Conservation (phyloP, 2,113 vertebrate genomes). For the Elephantulus edwardii region DNA sequence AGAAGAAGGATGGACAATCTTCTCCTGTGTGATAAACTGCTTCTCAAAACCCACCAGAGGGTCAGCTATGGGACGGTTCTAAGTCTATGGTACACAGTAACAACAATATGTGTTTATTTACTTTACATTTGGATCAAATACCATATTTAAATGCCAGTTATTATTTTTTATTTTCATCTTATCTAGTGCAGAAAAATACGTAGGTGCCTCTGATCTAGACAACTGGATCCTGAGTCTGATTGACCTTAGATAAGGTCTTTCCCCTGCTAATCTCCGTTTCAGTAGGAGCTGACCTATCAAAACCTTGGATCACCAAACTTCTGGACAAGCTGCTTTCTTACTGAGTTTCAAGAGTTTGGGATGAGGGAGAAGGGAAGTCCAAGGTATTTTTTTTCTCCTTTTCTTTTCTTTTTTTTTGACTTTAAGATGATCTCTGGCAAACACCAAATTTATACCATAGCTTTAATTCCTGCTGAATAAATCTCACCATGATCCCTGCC, state of each 20-base stretch:
- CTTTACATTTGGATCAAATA: background rate
- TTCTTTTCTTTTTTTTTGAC: background rate
- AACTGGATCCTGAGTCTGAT: too few species aligned
- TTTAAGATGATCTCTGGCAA: background rate
- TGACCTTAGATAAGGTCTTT: background rate
- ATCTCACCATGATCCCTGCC: background rate
- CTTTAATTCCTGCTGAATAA: background rate
- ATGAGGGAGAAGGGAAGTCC: background rate
- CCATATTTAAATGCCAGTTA: background rate
- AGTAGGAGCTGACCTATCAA: background rate
- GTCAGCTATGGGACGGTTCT: too few species aligned
- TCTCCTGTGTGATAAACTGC: too few species aligned
- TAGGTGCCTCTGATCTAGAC: background rate
- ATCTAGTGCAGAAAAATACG: background rate
- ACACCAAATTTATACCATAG: background rate
- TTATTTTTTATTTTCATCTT: background rate
- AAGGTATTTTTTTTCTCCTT: background rate
- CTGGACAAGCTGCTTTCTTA: background rate
- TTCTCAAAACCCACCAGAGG: too few species aligned
- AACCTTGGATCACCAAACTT: background rate
- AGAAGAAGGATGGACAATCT: too few species aligned
- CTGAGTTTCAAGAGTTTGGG: background rate
- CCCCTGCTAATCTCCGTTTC: background rate
- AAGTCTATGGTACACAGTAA: too few species aligned
- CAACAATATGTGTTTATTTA: background rate